Conservation (phyloP, 2,888 invertebrate genomes). For the Rhagonycha fulva region DNA sequence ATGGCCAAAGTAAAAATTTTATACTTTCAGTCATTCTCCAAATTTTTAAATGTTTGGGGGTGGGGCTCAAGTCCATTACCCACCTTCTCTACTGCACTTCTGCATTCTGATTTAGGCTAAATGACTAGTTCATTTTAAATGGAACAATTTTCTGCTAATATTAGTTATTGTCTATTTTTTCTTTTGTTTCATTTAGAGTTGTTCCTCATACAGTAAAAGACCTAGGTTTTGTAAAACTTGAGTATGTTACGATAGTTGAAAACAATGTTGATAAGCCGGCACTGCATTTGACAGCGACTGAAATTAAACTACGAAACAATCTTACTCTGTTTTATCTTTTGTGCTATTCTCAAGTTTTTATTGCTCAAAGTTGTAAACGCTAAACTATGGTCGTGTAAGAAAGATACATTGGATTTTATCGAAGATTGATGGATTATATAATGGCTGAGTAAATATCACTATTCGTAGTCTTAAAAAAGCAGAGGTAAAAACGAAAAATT, state of each 20-base stretch:
- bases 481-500: background rate
- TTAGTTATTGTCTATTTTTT: background rate
- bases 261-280: background rate
- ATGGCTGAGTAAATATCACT: background rate
- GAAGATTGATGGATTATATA: background rate
- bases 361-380: background rate
- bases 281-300: background rate
- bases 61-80: no score
- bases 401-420: background rate
- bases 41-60: no score
- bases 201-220: background rate
- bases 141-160: no score
- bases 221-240: background rate
- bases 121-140: no score
- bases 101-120: no score
- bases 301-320: background rate
- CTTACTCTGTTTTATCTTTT: background rate
- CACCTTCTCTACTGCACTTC: no score
- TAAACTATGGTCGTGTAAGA: background rate
- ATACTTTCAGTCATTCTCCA: no score
- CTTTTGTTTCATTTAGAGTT: background rate
- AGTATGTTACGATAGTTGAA: background rate
- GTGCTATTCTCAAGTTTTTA: background rate
- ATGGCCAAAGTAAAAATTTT: no score
- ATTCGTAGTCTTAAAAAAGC: background rate